A percentile compares a stretch with the other conserved stretches of the same genome.
phyloP scores from a whole-genome alignment of 2,888 invertebrate species.

The Cyclophora punctaria region DNA sequence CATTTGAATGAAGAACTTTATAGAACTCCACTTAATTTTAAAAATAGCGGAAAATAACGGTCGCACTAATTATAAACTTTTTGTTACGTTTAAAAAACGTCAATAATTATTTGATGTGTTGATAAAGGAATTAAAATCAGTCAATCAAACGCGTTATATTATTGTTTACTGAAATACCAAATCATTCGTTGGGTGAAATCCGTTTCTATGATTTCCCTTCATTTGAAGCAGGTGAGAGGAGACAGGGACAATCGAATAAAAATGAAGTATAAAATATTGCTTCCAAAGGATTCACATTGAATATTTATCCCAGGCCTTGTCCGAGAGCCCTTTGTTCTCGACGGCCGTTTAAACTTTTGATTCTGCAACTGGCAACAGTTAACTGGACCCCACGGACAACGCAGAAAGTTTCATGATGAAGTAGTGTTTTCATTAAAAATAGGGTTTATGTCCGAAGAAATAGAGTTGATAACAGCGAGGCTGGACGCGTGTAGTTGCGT shows the following conservation, averaged over 20 bases:
- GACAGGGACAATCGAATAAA: constrained; percentile 45
- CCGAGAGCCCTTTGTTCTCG: constrained; percentile 70
- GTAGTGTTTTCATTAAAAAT: constrained; percentile 13
- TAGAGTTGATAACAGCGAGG: constrained; percentile 20
- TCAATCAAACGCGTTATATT: no score
- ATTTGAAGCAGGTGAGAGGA: constrained; percentile 59
- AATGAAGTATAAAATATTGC: constrained; percentile 70
- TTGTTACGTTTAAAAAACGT: constrained; percentile 7
- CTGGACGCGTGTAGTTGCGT: constrained; percentile 25
- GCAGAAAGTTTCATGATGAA: constrained; percentile 34
- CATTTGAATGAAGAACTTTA: constrained; percentile 37
- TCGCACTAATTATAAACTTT: constrained; percentile 19
- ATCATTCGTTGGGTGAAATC: neutral
- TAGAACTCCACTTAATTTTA: neutral
- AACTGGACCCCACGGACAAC: constrained; percentile 67
- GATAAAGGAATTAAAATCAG: no score
- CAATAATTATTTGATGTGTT: no score
- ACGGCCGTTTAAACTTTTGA: constrained; percentile 74
- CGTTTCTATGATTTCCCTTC: constrained; percentile 41
- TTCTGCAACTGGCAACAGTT: constrained; percentile 73
- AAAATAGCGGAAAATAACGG: constrained; percentile 8
- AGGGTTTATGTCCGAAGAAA: constrained; percentile 16
- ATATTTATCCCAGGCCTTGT: constrained; percentile 68
- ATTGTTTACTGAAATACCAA: no score
- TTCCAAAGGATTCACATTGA: constrained; percentile 74